A percentile compares a stretch with the other conserved stretches of the same genome.
Conservation (phyloP, 2,113 vertebrate species). For the Zeus faber region DNA sequence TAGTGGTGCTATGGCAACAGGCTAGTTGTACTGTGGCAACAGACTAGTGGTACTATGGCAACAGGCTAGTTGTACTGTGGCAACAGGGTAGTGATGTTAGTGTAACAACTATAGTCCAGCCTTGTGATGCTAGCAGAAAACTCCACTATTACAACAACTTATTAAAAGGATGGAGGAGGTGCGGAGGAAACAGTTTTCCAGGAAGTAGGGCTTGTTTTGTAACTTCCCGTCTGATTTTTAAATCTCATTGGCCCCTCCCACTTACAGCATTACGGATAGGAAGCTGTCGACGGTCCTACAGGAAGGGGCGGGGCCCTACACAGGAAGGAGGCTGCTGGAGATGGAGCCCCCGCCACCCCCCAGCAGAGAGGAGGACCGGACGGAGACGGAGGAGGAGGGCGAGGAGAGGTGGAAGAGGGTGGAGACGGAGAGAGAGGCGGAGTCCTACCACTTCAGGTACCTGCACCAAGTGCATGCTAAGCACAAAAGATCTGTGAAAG, state of each 20-base stretch:
- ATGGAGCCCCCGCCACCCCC: constrained; percentile 43
- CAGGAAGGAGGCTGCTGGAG: constrained; percentile 75
- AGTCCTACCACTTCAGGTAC: constrained; percentile 64
- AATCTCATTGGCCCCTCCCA: background rate
- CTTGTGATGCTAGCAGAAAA: background rate
- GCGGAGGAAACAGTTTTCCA: too few species aligned
- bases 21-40: too few species aligned
- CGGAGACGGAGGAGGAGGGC: constrained; percentile 55
- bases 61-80: background rate
- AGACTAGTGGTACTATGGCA: too few species aligned
- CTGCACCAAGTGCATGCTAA: too few species aligned
- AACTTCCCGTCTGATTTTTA: background rate
- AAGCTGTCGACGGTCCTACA: constrained; percentile 48
- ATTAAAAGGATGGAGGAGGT: too few species aligned
- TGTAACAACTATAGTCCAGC: background rate
- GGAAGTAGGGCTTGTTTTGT: background rate
- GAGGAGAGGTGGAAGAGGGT: constrained; percentile 53
- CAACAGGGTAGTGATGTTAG: background rate
- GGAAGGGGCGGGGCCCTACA: constrained; percentile 49
- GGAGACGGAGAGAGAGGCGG: constrained; percentile 45
- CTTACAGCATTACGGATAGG: constrained; percentile 81
- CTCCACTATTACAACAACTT: too few species aligned
- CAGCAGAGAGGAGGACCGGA: constrained; percentile 32
- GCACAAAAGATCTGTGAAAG: too few species aligned
- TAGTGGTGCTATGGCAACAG: too few species aligned